Base-by-base conservation (phyloP, 1,140 invertebrate species). In the Heliconius melpomene region DNA sequence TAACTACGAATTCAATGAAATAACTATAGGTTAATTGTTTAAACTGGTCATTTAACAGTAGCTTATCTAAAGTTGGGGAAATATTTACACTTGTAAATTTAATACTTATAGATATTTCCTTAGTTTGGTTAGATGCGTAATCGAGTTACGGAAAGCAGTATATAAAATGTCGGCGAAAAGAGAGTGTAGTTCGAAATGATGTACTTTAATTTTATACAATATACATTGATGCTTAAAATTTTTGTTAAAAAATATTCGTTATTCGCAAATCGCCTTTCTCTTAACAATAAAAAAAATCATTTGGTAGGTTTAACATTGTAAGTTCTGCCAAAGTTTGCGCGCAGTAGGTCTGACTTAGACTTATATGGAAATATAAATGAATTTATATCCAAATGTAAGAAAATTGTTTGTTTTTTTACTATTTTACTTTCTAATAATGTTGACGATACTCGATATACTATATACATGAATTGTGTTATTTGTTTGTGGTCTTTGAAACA, bases 401-500 rank as follows among this genome's bases (percentile, higher is more conserved):
- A 29, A 29, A 66, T 66, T 66, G 60, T 26, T 66, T 66, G 23
- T 66, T 66, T 29, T 52, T 66, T 66, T 66, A 66, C 60, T 13
- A 66, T 26, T 66, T 23, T 66, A 29, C 9, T 66, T 66, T 66
- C 60, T 90, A 81, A 85, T 81, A 82, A 88, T 38, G 76, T 89
- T 89, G 87, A 90, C 85, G 80, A 88, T 89, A 84, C 82, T 87
- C 89, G 85, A 90, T 90, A 66, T 90, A 88, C 90, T 36, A 36
- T 36, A 91, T 93, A 88, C 90, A 93, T 94, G 88, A 91, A 92
- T 89, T 91, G 88, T 90, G 90, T 92, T 88, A 66, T 88, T 83
- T 74, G 50, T 20, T 82, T 89, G 91, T 88, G 84, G 83, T 91
- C 85, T 90, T 83, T 78, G 46, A 74, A 82, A 88, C 86, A 83